Conservation (phyloP, 2,113 vertebrate genomes). For the Xenus cinereus region DNA sequence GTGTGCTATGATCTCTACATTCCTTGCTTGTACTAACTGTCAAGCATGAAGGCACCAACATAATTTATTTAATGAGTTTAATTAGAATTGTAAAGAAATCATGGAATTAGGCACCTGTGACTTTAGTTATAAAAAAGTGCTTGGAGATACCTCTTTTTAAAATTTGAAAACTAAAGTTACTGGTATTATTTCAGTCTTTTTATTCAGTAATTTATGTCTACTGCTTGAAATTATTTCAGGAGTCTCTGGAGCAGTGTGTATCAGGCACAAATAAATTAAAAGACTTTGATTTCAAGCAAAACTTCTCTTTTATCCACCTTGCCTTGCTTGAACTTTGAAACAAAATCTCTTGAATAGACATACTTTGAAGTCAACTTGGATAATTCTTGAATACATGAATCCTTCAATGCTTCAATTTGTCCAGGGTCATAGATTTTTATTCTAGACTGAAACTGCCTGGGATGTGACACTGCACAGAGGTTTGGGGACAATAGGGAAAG, state of each 20-base stretch:
- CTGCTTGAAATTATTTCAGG: neutral
- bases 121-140: neutral
- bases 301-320: neutral
- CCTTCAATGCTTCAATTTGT: neutral
- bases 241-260: neutral
- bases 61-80: conserved; percentile 31
- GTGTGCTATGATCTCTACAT: neutral
- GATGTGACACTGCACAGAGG: neutral
- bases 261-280: neutral
- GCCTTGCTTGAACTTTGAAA: neutral
- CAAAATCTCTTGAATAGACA: neutral
- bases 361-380: neutral
- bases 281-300: neutral
- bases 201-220: neutral
- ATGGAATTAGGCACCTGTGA: conserved; percentile 9
- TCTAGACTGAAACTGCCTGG: neutral
- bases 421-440: neutral
- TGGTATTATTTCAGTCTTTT: neutral
- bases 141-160: neutral
- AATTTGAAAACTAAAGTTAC: neutral
- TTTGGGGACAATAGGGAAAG: neutral
- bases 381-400: neutral
- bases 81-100: conserved; percentile 28
- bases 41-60: neutral
- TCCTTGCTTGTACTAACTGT: neutral